Base-by-base conservation (phyloP, 2,113 vertebrate species). In the Lynx canadensis region DNA sequence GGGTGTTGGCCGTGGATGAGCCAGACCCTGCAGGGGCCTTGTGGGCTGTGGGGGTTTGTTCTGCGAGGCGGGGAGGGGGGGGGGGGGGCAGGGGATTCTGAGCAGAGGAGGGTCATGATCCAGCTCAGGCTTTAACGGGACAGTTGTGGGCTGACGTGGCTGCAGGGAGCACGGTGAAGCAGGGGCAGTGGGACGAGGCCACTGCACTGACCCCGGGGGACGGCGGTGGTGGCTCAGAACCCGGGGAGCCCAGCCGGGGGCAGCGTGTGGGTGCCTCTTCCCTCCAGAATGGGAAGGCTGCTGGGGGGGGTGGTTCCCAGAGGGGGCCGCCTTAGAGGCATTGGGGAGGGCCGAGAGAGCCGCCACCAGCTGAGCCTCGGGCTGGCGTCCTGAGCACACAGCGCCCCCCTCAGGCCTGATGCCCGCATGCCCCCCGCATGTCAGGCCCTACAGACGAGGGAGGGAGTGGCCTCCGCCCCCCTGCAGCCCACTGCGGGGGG, bases 351-450 rank as follows among this genome's bases (percentile, higher is more conserved):
- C 38, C 19, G 45, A 57, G 38, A 73, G 45, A 36, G n/a, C 4
- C 1, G 15, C 4, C 3, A 48, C 25, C 48, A 18, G n/a, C 0
- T 16, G 66, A 68, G 69, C 50, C 14, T 1, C 2, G 63, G 52
- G 55, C 52, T 63, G 65, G 15, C 12, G 48, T 90, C 41, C 38
- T 19, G 29, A 4, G 36, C 23, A 4, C 41, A 50, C 68, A 73
- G 1, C 33, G 50, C 0, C 65, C 71, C 5, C 71, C 5, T 69
- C 45, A 36, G 41, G 65, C 2, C 7, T 15, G 33, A 11, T 0
- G 7, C 6, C 66, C 15, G 0, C 31, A 6, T 36, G 21, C 0
- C 4, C 4, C 41, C 10, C 0, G 57, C 41, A 45, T 8, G 8
- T n/a, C 68, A 9, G 19, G 25, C 66, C 52, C 8, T 5, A 10